A percentile compares a stretch with the other conserved stretches of the same genome.
Conservation (phyloP, 2,797 vertebrate species). For the Chaunax sp. region DNA sequence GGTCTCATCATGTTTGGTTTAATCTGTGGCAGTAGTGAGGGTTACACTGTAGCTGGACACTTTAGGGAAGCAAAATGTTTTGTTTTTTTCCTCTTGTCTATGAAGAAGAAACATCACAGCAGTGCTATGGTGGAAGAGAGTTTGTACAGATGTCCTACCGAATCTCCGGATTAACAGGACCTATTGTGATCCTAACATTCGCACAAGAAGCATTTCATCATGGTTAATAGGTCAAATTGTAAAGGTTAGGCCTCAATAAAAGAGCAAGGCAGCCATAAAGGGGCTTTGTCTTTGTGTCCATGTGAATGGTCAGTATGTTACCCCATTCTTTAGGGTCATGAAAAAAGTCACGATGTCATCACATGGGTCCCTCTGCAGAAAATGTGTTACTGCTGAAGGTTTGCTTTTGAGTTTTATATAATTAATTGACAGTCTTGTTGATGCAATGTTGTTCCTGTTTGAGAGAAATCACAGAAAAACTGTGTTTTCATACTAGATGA, state of each 20-base stretch:
- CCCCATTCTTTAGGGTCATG: slow-evolving; percentile 16
- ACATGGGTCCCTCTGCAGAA: slow-evolving; percentile 2
- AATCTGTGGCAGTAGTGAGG: slow-evolving; percentile 1
- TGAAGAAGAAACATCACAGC: slow-evolving; percentile 16
- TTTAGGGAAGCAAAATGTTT: neutral
- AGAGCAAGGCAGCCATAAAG: slow-evolving; percentile 52
- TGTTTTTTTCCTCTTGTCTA: slow-evolving; percentile 9
- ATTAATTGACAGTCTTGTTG: too few species aligned
- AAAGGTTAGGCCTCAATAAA: slow-evolving; percentile 62
- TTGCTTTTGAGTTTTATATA: slow-evolving; percentile 6
- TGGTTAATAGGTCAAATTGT: slow-evolving; percentile 75
- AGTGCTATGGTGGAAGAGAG: slow-evolving; percentile 5
- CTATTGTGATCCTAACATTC: slow-evolving; percentile 71
- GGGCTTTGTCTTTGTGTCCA: slow-evolving; percentile 59
- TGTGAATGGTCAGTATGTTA: slow-evolving; percentile 44
- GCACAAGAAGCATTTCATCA: slow-evolving; percentile 75
- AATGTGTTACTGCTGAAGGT: slow-evolving; percentile 9
- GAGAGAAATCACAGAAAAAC: neutral
- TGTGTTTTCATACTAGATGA: too few species aligned
- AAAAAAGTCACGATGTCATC: slow-evolving; percentile 26
- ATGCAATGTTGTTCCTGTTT: too few species aligned
- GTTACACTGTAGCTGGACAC: slow-evolving; percentile 12
- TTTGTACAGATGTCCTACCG: slow-evolving; percentile 58
- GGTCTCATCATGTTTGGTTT: slow-evolving; percentile 19
- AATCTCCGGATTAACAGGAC: slow-evolving; percentile 67